phyloP scores from a whole-genome alignment of 2,797 vertebrate genomes.

The Streptopelia turtur region DNA sequence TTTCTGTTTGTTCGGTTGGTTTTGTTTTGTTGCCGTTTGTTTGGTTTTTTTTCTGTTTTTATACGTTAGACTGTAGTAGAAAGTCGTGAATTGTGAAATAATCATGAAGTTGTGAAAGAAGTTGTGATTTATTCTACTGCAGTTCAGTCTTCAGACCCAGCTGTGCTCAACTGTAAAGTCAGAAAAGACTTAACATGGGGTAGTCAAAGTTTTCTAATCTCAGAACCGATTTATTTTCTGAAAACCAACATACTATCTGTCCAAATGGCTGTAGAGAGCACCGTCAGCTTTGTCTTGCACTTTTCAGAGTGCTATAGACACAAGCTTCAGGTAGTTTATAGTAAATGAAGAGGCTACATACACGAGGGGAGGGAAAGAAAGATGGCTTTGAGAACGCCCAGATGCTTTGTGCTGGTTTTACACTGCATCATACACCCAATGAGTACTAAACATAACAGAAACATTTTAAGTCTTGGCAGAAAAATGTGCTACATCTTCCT shows the following conservation, averaged over 20 bases:
- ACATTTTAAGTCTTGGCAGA: neutral
- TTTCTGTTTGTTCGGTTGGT: neutral
- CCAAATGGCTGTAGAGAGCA: neutral
- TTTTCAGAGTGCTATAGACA: neutral
- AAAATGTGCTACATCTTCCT: neutral
- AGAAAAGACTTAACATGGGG: neutral
- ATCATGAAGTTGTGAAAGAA: neutral
- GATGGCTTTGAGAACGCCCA: neutral
- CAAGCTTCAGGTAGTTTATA: neutral
- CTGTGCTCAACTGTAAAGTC: neutral
- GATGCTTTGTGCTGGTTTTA: neutral
- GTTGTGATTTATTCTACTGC: neutral
- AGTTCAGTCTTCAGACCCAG: neutral
- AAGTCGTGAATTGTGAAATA: neutral
- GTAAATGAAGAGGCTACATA: rapidly evolving
- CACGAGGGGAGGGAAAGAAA: neutral
- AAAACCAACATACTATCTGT: neutral
- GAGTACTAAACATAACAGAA: neutral
- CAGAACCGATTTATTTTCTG: neutral
- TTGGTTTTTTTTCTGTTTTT: neutral
- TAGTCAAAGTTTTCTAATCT: neutral
- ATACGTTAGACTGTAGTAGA: neutral
- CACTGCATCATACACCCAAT: rapidly evolving
- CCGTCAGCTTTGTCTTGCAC: neutral
- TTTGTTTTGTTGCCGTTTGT: neutral